Conservation (phyloP, 2,797 vertebrate species). For the Ceryle rudis region DNA sequence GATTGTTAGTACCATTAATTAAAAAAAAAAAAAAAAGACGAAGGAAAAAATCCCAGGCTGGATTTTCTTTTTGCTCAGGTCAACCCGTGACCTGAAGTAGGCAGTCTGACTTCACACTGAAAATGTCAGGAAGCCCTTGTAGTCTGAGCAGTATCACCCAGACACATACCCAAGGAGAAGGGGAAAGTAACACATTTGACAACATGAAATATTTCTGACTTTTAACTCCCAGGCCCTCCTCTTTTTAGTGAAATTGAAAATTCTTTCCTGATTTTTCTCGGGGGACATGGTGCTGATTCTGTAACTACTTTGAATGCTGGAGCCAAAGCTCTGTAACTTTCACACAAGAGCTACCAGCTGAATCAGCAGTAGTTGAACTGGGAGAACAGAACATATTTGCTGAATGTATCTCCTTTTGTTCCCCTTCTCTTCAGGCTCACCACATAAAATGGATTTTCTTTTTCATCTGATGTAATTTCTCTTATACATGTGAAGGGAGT, state of each 20-base stretch:
- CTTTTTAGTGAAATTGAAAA: background rate
- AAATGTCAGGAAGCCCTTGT: background rate
- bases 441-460: background rate
- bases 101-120: background rate
- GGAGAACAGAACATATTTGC: background rate
- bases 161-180: background rate
- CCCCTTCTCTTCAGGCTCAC: background rate
- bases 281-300: background rate
- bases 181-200: background rate
- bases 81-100: background rate
- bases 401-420: background rate
- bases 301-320: background rate
- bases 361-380: background rate
- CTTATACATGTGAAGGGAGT: rapidly evolving
- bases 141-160: background rate
- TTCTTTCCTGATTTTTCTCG: background rate
- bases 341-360: background rate
- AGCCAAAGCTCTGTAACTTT: background rate
- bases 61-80: background rate
- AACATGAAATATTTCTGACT: background rate
- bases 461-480: background rate
- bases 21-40: background rate
- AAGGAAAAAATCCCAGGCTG: background rate
- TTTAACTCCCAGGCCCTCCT: background rate
- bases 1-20: background rate